Base-by-base conservation (phyloP, 2,888 invertebrate genomes). In the Lycia hirtaria region DNA sequence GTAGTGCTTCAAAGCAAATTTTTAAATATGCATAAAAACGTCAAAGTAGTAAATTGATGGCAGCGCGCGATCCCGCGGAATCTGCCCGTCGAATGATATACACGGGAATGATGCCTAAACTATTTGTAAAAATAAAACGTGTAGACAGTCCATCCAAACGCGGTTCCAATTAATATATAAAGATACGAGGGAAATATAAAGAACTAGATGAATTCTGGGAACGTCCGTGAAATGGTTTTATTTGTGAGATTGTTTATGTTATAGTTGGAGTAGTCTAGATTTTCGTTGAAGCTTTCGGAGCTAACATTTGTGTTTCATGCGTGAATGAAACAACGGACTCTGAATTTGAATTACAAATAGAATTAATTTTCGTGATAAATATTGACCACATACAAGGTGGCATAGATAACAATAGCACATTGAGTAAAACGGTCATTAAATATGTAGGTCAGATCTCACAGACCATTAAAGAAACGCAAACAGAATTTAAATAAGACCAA, bases 1-100 rank as follows among this genome's bases (percentile, higher is more conserved):
- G 73, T 72, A 76, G 69, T 73, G 81, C 84, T 87, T 91, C 91
- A 91, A 92, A 92, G 90, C 74, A 77, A 85, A 84, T 80, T 85
- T 85, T 90, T 88, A 87, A 89, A 92, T 87, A 87, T 88, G 85
- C 81, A 89, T 92, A 89, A 89, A 92, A 88, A 86, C 77, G 90
- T 88, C 91, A 87, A 84, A 88, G 77, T 73, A 71, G 70, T 63
- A 79, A 88, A 90, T 88, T 88, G 81, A 91, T 90, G 82, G 79
- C 75, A 70, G 70, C 68, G 69, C 72, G 73, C 71, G 17, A 53
- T 12, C 56, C 72, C 67, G 73, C 76, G 76, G 81, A 82, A 85
- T 83, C 81, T 78, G 78, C 80, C 76, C 75, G 80, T 77, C 81
- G 81, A 83, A 80, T 80, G 79, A 41, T 41, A 26, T 80, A 83